Conservation (phyloP, 1,140 invertebrate species). For the Drosophila insularis region DNA sequence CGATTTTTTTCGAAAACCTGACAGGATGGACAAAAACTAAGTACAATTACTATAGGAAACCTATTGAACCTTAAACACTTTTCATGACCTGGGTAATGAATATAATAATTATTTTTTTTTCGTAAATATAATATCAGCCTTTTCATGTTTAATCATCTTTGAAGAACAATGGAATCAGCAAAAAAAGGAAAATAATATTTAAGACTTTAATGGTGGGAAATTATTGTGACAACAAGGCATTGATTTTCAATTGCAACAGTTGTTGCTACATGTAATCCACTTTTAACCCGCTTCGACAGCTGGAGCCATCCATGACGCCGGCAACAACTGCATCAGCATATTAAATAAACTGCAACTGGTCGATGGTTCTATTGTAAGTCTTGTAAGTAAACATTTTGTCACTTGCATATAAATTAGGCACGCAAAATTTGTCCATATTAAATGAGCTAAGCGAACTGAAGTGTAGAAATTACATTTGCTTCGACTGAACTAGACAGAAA, state of each 20-base stretch:
- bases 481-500: neutral
- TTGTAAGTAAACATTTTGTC: slow-evolving; percentile 44
- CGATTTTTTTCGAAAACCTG: no score
- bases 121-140: no score
- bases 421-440: slow-evolving; percentile 43
- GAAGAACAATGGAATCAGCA: no score
- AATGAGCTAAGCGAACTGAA: slow-evolving; percentile 45
- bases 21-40: no score
- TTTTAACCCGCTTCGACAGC: slow-evolving; percentile 9
- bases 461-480: slow-evolving; percentile 53
- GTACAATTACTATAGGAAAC: no score
- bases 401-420: slow-evolving; percentile 61
- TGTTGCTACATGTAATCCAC: slow-evolving; percentile 41
- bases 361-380: slow-evolving; percentile 27
- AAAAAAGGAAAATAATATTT: slow-evolving; percentile 7
- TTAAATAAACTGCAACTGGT: slow-evolving; percentile 43
- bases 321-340: slow-evolving; percentile 51
- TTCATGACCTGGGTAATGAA: no score
- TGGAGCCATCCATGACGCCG: neutral
- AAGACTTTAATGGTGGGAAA: slow-evolving; percentile 20
- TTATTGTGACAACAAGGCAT: slow-evolving; percentile 6
- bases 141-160: no score
- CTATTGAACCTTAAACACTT: no score
- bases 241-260: slow-evolving; percentile 56
- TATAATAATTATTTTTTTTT: no score